Evolutionary conservation across 2,888 invertebrate species (phyloP).

Genomic region (Polydrusus cervinus): DNA sequence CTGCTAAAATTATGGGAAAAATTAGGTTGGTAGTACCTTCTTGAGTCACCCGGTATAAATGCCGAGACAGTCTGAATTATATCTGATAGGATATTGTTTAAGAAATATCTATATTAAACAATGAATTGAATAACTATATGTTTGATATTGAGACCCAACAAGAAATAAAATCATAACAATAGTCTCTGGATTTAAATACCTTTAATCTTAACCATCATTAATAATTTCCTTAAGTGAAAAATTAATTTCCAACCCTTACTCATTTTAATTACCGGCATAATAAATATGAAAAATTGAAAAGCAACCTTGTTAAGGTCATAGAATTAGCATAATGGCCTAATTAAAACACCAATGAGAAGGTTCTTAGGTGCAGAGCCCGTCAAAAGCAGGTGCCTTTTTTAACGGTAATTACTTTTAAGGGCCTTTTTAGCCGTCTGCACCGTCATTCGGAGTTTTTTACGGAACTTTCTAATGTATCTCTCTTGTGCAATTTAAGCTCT

Average conservation of each 20-base stretch:
- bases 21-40: too few relatives aligned
- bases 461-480: conserved; percentile 31
- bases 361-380: conserved; percentile 64
- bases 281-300: conserved; percentile 65
- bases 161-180: conserved; percentile 17
- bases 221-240: conserved; percentile 52
- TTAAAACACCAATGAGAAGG: conserved; percentile 62
- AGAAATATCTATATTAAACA: too few relatives aligned
- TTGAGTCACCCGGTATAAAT: too few relatives aligned
- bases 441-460: conserved; percentile 25
- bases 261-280: conserved; percentile 54
- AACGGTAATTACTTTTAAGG: conserved; percentile 61
- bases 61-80: too few relatives aligned
- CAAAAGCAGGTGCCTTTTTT: conserved; percentile 64
- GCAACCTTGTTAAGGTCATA: conserved; percentile 63
- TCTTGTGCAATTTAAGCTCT: conserved; percentile 28
- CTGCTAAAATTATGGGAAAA: too few relatives aligned
- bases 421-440: conserved; percentile 40
- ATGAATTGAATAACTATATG: too few relatives aligned
- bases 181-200: conserved; percentile 31
- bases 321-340: conserved; percentile 66
- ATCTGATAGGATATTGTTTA: too few relatives aligned
- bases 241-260: conserved; percentile 55
- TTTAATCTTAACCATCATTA: conserved; percentile 48
- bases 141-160: too few relatives aligned